Base-by-base conservation (phyloP, 2,888 invertebrate species). In the Ctenicera cuprea region DNA sequence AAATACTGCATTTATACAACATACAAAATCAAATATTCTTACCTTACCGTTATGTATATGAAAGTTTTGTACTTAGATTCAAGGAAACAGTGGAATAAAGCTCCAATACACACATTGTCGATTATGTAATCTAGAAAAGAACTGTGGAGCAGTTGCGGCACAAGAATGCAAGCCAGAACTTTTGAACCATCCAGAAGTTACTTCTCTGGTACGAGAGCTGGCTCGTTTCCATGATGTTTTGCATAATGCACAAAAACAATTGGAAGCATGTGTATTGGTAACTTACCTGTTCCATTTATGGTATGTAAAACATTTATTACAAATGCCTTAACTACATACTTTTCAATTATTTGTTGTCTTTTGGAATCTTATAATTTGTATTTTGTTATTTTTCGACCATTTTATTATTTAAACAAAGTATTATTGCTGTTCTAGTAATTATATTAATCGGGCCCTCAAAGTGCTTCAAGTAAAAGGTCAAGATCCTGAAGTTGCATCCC, bases 91-190 rank as follows among this genome's bases (percentile, higher is more conserved):
- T 41, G 98, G 97, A 0, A 92, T 96, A 62, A 94, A 93, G 86
- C 87, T 98, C n/a, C 98, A 98, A 84, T 98, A 98, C 83, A 92
- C 94, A 12, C 97, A 98, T 86, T 95, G 97, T 81, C 91, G 98
- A 74, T 88, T 98, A 38, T 90, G 90, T 83, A 97, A 92, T 83
- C 87, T 97, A 73, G 91, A 94, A 85, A 87, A 91, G 79, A 92
- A 92, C 80, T 89, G 90, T 80, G 91, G 90, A 1, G 87, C 88
- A 0, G 71, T 84, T 20, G 77, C 92, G 63, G 89, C 91, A 41
- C 81, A 85, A 18, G 82, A 84, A 70, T 92, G 92, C 82, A 87
- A 91, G 73, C 91, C 93, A 38, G 85, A 87, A 33, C 86, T 90
- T 76, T 86, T 97, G n/a, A 80, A 83, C 22, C 95, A 97, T 86